phyloP scores from a whole-genome alignment of 2,888 invertebrate genomes.

The Andrena flavipes region DNA sequence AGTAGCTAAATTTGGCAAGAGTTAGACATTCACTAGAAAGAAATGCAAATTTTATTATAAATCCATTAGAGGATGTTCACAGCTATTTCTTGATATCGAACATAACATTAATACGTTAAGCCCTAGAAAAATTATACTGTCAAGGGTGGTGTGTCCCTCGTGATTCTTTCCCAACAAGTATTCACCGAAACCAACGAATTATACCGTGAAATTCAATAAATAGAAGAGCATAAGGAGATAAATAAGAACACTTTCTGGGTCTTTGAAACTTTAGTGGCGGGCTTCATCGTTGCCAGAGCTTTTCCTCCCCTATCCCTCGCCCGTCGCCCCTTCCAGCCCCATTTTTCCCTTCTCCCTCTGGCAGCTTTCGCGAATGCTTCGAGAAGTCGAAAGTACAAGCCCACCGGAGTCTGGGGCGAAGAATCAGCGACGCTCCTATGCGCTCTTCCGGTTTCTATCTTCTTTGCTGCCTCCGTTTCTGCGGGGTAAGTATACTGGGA shows the following conservation, averaged over 20 bases:
- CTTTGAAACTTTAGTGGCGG: constrained; percentile 38
- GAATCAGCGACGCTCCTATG: constrained; percentile 55
- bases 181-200: constrained; percentile 1
- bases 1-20: too few species aligned
- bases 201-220: constrained; percentile 37
- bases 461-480: constrained; percentile 37
- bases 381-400: constrained; percentile 59
- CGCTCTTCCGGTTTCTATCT: constrained; percentile 34
- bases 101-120: too few species aligned
- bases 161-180: too few species aligned
- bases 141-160: too few species aligned
- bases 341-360: neutral
- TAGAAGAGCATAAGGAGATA: constrained; percentile 39
- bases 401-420: constrained; percentile 32
- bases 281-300: constrained; percentile 21
- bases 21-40: too few species aligned
- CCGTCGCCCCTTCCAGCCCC: neutral
- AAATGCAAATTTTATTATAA: too few species aligned
- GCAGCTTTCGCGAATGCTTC: constrained; percentile 60
- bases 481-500: constrained; percentile 62
- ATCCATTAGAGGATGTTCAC: too few species aligned
- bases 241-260: constrained; percentile 53
- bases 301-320: neutral
- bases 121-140: too few species aligned
- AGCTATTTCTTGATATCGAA: too few species aligned